Evolutionary conservation across 2,888 invertebrate genomes (phyloP).

Genomic region (Monochamus alternatus): DNA sequence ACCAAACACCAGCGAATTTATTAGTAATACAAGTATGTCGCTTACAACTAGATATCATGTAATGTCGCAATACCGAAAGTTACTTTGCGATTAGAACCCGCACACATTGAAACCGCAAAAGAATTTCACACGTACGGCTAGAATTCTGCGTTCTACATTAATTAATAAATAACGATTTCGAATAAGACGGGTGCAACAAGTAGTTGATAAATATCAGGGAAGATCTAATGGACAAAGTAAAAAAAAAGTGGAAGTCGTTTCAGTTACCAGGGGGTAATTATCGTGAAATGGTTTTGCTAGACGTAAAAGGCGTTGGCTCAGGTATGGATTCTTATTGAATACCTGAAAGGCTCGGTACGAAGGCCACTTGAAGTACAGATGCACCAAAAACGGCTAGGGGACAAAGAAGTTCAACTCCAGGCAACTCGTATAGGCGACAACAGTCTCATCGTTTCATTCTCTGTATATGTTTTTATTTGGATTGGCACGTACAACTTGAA

Average conservation of each 20-base stretch:
- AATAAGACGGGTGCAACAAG: not conserved
- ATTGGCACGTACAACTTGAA: too few relatives aligned
- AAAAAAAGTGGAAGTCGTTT: too few relatives aligned
- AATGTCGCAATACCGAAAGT: constrained; percentile 3
- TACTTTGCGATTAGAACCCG: not conserved
- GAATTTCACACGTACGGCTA: constrained; percentile 6
- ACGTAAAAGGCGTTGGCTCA: constrained; percentile 42
- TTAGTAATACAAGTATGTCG: not conserved
- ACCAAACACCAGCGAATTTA: not conserved
- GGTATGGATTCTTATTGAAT: constrained; percentile 47
- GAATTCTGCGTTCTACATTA: not conserved
- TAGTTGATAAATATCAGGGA: not conserved
- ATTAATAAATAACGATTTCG: not conserved
- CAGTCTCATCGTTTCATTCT: not conserved
- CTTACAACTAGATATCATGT: not conserved
- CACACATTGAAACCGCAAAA: constrained; percentile 5
- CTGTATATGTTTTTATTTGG: too few relatives aligned
- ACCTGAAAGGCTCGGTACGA: constrained; percentile 49
- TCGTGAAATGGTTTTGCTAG: constrained; percentile 41
- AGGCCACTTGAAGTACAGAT: constrained; percentile 48
- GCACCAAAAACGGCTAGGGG: constrained; percentile 42
- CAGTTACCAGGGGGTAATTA: constrained; percentile 5
- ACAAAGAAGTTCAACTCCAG: constrained; percentile 43
- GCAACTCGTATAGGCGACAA: not conserved
- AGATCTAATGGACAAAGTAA: not conserved